Evolutionary conservation across 2,888 invertebrate species (phyloP).

Genomic region (Drosophila pseudotakahashii): DNA sequence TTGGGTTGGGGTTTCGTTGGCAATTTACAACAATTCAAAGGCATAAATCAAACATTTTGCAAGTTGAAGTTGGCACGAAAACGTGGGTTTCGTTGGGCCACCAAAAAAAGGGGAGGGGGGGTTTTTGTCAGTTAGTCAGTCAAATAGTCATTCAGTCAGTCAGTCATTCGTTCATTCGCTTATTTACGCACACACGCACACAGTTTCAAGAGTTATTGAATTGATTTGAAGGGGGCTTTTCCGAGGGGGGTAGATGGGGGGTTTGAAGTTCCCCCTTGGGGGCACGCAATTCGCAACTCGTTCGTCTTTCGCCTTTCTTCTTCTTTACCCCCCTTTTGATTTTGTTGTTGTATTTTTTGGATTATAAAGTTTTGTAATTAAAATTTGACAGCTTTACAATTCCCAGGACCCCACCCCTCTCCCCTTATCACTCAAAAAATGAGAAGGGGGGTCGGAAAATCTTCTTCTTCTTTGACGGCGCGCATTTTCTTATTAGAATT

Average conservation of each 20-base stretch:
- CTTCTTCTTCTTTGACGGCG: slow-evolving; percentile 7
- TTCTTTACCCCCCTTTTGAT: background rate
- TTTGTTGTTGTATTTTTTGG: slow-evolving; percentile 72
- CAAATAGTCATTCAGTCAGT: slow-evolving; percentile 53
- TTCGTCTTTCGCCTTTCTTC: slow-evolving; percentile 30
- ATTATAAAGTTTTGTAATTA: slow-evolving; percentile 79
- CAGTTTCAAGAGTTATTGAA: slow-evolving; percentile 65
- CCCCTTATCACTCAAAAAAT: background rate
- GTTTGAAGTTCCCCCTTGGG: slow-evolving; percentile 7
- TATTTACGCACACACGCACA: slow-evolving; percentile 76
- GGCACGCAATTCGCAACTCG: slow-evolving; percentile 32
- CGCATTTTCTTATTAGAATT: slow-evolving; percentile 70
- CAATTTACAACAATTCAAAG: slow-evolving; percentile 76
- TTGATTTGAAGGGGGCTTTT: slow-evolving; percentile 57
- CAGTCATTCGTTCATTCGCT: slow-evolving; percentile 56
- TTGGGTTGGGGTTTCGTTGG: slow-evolving; percentile 15
- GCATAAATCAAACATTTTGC: slow-evolving; percentile 76
- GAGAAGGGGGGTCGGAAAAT: background rate
- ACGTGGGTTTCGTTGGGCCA: background rate
- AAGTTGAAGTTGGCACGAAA: slow-evolving; percentile 66
- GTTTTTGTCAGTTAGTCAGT: slow-evolving; percentile 30
- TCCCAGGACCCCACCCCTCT: slow-evolving; percentile 54
- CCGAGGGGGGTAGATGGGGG: background rate
- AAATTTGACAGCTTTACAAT: slow-evolving; percentile 79
- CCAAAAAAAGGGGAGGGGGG: background rate